Evolutionary conservation across 2,797 vertebrate species (phyloP), one percentile per base, ranked within the genome.

Genomic region (Tinamus major): DNA sequence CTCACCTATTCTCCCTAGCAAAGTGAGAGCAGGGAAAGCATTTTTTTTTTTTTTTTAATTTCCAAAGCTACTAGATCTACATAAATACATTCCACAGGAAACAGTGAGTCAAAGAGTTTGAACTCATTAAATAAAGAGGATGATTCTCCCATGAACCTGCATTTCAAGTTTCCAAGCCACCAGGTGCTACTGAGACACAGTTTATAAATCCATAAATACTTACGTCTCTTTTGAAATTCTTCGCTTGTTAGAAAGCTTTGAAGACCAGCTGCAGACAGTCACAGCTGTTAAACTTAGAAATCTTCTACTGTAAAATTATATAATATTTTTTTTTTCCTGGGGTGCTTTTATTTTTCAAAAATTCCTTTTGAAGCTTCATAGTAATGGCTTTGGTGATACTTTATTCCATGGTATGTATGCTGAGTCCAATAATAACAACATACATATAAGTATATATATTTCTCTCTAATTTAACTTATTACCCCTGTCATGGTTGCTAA

Each of bases 281-380:
- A 5, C 15, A 20, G 6, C 26, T 51, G 35, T 33, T 51, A 70
- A 70, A 70, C 26, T 16, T 61, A 61, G 85, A 74, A 89, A 27
- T 42, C 29, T 33, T 26, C 33, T 80, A 27, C 71, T 94, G 51
- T 67, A 70, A 85, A 82, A 89, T 39, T 21, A 48, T 17, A 9
- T 29, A 55, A 27, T 19, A 56, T 70, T 42, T 87, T 85, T 83
- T 67, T 65, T 79, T 64, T 41, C 42, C 44, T 20, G 19, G 24
- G 64, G 64, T 39, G 7, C 13, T 89, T 92, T 82, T 67, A 65
- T 84, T 90, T 91, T 79, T 64, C 55, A 56, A 31, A 72, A 77
- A 11, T 29, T 80, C 39, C 16, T 12, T 85, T 71, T 75, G 62
- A 93, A 92, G 71, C 24, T 56, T 85, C 46, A 59, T 46, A 72